A percentile compares a stretch with the other conserved stretches of the same genome.
Conservation (phyloP, 2,113 vertebrate species). For the Typhlomys cinereus region DNA sequence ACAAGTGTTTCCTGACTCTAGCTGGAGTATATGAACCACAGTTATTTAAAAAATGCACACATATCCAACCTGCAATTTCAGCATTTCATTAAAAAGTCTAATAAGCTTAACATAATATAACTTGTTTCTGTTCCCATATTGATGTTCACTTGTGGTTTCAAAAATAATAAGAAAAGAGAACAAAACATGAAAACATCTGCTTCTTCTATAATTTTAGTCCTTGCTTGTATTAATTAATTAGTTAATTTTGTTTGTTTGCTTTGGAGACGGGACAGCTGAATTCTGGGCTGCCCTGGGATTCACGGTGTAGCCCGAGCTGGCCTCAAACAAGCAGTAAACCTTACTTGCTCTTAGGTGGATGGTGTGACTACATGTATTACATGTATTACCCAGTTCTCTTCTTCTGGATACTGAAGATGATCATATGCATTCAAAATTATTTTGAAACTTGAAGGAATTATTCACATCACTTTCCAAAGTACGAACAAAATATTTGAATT, state of each 20-base stretch:
- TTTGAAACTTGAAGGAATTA: neutral
- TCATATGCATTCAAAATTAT: neutral
- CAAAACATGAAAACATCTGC: neutral
- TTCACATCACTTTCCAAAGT: neutral
- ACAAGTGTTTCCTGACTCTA: neutral
- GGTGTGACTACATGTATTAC: neutral
- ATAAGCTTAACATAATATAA: neutral
- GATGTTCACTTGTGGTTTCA: neutral
- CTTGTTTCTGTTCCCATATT: neutral
- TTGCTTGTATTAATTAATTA: neutral
- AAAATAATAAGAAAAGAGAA: neutral
- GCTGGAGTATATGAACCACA: neutral
- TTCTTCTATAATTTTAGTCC: neutral
- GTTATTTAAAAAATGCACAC: neutral
- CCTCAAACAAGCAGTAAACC: neutral
- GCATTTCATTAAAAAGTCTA: neutral
- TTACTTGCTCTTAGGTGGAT: neutral
- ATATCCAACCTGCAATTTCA: neutral
- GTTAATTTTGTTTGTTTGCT: neutral
- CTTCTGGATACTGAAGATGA: constrained; percentile 7
- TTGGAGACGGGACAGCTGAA: too few species aligned
- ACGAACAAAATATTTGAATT: neutral
- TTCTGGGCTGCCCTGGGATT: too few species aligned
- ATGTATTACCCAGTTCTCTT: neutral
- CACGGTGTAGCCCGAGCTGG: neutral